Percentiles rank a stretch among this genome's conserved stretches.
phyloP scores from a whole-genome alignment of 1,140 invertebrate genomes.

The Drosophila busckii region DNA sequence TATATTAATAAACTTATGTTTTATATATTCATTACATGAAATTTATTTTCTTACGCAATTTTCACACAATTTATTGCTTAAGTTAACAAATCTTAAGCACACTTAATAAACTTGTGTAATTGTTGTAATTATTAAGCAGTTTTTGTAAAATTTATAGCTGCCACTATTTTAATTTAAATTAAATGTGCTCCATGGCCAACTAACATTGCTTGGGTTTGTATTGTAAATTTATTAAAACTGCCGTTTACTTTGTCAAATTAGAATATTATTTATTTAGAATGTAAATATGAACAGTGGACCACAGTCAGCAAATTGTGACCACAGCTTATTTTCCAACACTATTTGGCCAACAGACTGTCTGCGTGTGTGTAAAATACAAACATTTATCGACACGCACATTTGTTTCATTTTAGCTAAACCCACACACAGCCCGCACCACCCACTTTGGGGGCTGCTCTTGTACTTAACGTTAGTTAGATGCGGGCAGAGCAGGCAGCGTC shows the following conservation, averaged over 20 bases:
- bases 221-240: constrained; percentile 73
- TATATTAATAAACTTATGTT: too few relatives aligned
- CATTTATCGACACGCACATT: constrained; percentile 71
- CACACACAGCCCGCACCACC: constrained; percentile 3
- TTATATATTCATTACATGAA: too few relatives aligned
- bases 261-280: constrained; percentile 77
- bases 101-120: too few relatives aligned
- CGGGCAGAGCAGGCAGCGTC: constrained; percentile 44
- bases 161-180: too few relatives aligned
- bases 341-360: too few relatives aligned
- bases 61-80: too few relatives aligned
- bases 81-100: too few relatives aligned
- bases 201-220: too few relatives aligned
- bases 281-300: constrained; percentile 71
- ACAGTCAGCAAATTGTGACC: constrained; percentile 61
- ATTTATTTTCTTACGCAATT: too few relatives aligned
- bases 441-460: constrained; percentile 10
- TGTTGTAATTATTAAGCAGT: too few relatives aligned
- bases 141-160: too few relatives aligned
- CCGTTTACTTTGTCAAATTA: constrained; percentile 75
- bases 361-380: constrained; percentile 60
- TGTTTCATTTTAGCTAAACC: constrained; percentile 37
- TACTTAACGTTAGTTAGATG: constrained; percentile 6
- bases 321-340: constrained; percentile 30
- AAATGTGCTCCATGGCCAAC: too few relatives aligned